Base-by-base conservation (phyloP, 1,140 invertebrate species). In the Apocrypta bakeri region DNA sequence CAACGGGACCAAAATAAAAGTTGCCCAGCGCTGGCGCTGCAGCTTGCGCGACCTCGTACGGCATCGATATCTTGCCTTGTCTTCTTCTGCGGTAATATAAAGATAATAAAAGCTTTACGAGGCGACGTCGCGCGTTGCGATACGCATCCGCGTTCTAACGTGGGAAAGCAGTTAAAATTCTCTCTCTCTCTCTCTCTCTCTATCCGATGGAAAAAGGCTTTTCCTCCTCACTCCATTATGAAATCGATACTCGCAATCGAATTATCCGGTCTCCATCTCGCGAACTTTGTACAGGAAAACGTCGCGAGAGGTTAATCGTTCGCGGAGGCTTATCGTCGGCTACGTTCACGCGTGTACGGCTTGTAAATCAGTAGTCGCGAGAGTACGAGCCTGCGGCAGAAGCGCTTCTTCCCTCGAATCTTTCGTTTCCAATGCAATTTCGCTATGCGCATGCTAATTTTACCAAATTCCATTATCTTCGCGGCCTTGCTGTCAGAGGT, bases 1-100 rank as follows among this genome's bases (percentile, higher is more conserved):
- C 64, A 21, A 42, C 29, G 1, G 74, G 75, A 40, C 25, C 42
- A 24, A 72, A 82, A 40, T 72, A 82, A 33, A 82, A 72, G 24
- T 78, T 78, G 1, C 69, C 66, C 73, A 66, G 8, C 25, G 29
- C 33, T 12, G 72, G 25, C 0, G 27, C 21, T 56, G 29, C 66
- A 0, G 27, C 7, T 33, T 29, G 42, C 8, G 72, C 11, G 21
- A 29, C 17, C 24, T 9, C 56, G 17, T 24, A 6, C n/a, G 75
- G 1, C 71, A 68, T 56, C 71, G 74, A 21, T 71, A 81, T 81
- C 2, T 68, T n/a, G 24, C 64, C 33, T 14, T 61, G n/a, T 24
- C 24, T 3, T 66, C 48, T 6, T 17, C 42, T 48, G 21, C 17
- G 12, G 14, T 17, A 17, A n/a, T n/a, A n/a, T n/a, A 17, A n/a